Conservation (phyloP, 1,140 invertebrate genomes). For the Lineus longissimus region DNA sequence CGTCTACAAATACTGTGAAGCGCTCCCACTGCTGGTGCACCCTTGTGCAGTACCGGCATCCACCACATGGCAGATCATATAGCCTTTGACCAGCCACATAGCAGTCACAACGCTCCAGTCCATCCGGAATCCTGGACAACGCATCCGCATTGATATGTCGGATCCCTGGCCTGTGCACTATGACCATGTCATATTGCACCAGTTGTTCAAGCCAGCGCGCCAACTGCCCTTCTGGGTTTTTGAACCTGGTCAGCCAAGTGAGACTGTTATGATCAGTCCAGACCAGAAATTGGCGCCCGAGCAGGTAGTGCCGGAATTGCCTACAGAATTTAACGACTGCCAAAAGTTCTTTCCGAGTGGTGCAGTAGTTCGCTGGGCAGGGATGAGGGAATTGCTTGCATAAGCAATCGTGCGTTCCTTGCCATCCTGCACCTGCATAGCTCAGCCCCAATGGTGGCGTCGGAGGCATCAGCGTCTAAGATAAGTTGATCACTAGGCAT, state of each 20-base stretch:
- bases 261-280: constrained; percentile 17
- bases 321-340: constrained; percentile 14
- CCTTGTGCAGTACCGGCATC: too few species aligned
- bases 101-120: too few species aligned
- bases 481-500: constrained; percentile 15
- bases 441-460: constrained; percentile 29
- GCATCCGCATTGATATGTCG: constrained; percentile 42
- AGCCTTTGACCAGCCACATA: too few species aligned
- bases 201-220: constrained; percentile 56
- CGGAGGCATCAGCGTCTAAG: constrained; percentile 31
- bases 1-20: too few species aligned
- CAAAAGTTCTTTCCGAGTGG: constrained; percentile 13
- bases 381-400: constrained; percentile 23
- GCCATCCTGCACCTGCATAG: constrained; percentile 32
- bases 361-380: constrained; percentile 18
- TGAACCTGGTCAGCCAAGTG: constrained; percentile 12
- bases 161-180: constrained; percentile 48
- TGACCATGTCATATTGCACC: constrained; percentile 54
- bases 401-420: constrained; percentile 28
- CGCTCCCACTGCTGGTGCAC: too few species aligned
- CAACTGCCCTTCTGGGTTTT: constrained; percentile 15
- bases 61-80: too few species aligned
- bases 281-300: constrained; percentile 5
- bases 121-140: constrained; percentile 27
- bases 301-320: constrained; percentile 13